Percentiles rank a stretch among this genome's conserved stretches.
These are phyloP conservation scores for Nanger granti DNA, from an alignment of 2,113 vertebrate genomes.

Conservation along the genomic window DNA sequence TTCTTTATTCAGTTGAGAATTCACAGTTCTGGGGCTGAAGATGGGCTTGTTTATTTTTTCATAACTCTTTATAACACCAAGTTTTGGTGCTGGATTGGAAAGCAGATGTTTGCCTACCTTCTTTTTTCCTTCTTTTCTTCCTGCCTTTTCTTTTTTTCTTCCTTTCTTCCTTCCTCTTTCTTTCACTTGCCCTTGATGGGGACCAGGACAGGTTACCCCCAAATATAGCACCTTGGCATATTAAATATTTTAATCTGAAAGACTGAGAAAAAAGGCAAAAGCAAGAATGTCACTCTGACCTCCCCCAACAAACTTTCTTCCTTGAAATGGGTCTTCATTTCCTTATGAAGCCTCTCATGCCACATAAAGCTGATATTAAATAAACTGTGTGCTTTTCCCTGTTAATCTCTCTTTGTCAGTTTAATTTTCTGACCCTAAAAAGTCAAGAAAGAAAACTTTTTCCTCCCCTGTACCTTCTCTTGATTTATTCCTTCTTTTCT, in stretches of 20 bases:
- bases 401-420: neutral
- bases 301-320: neutral
- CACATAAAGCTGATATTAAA: neutral
- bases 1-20: conserved; percentile 16
- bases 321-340: neutral
- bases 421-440: neutral
- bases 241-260: neutral
- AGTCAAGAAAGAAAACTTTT: neutral
- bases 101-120: neutral
- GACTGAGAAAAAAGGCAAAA: neutral
- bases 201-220: neutral
- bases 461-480: neutral
- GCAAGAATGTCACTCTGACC: neutral
- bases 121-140: neutral
- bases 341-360: neutral
- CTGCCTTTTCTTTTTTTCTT: neutral
- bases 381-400: neutral
- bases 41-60: conserved; percentile 4
- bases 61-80: conserved; percentile 5
- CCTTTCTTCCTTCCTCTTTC: neutral
- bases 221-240: neutral
- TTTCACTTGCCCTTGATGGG: neutral
- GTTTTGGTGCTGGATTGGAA: conserved; percentile 8
- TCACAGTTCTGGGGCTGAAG: conserved; percentile 20
- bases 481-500: neutral